Percentiles rank a stretch among this genome's conserved stretches.
Conservation (phyloP, 2,113 vertebrate genomes). For the Plotosus lineatus region DNA sequence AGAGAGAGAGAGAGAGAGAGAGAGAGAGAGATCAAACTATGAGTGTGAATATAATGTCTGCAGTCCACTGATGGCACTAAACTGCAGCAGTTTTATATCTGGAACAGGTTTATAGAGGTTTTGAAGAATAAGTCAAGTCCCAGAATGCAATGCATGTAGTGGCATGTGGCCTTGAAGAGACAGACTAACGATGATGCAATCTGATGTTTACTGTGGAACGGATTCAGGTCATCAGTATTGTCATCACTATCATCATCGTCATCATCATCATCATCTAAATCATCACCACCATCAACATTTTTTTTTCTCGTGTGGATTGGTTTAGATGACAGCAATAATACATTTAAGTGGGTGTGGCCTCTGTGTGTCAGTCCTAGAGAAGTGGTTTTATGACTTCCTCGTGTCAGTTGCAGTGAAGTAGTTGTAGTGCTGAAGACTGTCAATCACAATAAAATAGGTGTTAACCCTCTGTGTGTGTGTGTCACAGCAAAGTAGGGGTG, state of each 20-base stretch:
- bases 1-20: conserved; percentile 30
- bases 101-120: background rate
- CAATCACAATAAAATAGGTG: too few species aligned
- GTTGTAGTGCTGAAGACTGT: too few species aligned
- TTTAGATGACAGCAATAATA: too few species aligned
- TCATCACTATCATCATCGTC: background rate
- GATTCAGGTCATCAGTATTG: background rate
- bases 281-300: background rate
- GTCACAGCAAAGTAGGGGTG: background rate
- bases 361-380: background rate
- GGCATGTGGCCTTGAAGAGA: background rate
- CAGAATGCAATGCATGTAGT: background rate
- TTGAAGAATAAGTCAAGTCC: background rate
- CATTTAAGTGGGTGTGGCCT: background rate
- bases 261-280: background rate
- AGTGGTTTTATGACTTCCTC: too few species aligned
- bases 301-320: too few species aligned
- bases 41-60: conserved; percentile 1
- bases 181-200: background rate
- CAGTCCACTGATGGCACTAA: background rate
- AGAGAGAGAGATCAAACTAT: background rate
- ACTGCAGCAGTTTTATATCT: background rate
- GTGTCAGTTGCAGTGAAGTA: background rate
- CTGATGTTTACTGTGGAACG: background rate
- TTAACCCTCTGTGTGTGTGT: background rate